Evolutionary conservation across 2,888 invertebrate genomes (phyloP).

Genomic region (Catocala nupta): DNA sequence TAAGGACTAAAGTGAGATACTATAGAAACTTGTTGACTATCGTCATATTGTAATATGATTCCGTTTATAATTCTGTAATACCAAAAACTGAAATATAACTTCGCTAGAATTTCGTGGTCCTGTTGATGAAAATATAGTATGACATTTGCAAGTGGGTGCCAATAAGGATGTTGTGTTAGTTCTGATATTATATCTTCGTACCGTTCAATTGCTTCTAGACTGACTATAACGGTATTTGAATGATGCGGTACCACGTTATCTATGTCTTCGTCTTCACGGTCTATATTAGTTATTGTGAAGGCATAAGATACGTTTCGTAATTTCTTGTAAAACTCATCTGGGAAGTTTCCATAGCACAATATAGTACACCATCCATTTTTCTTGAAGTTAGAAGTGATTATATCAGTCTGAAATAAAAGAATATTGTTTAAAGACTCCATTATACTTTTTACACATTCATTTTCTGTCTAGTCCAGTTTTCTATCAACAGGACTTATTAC

Average conservation of each 20-base stretch:
- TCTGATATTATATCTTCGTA: constrained; percentile 67
- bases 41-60: constrained; percentile 65
- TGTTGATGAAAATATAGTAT: constrained; percentile 64
- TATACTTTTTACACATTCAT: too few species aligned
- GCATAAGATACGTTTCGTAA: constrained; percentile 57
- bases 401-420: constrained; percentile 59
- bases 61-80: constrained; percentile 68
- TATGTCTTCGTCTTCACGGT: constrained; percentile 59
- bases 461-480: too few species aligned
- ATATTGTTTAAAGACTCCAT: too few species aligned
- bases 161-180: constrained; percentile 60
- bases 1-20: constrained; percentile 68
- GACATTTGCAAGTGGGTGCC: constrained; percentile 71
- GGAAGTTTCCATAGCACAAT: constrained; percentile 65
- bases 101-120: constrained; percentile 55
- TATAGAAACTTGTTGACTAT: constrained; percentile 46
- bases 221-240: constrained; percentile 66
- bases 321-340: constrained; percentile 62
- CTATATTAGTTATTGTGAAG: constrained; percentile 56
- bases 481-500: too few species aligned
- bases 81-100: constrained; percentile 72
- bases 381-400: constrained; percentile 64
- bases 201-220: constrained; percentile 58
- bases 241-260: constrained; percentile 64
- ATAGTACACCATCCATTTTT: constrained; percentile 71